Percentiles rank a stretch among this genome's conserved stretches.
Conservation (phyloP, 2,797 vertebrate genomes). For the Delichon dasypus region DNA sequence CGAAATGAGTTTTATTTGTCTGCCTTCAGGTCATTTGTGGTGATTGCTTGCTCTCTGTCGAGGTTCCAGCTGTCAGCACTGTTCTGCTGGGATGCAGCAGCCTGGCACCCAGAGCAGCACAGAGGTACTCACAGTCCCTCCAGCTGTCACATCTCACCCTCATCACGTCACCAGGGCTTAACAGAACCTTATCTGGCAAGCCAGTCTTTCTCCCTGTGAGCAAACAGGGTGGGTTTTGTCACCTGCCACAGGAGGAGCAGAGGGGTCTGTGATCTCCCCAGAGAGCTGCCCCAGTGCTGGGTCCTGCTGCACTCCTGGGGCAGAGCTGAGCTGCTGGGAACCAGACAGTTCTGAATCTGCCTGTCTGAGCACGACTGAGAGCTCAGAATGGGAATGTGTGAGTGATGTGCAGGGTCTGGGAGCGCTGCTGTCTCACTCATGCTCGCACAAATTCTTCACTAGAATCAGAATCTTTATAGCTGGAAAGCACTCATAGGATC, state of each 20-base stretch:
- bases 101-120: not conserved
- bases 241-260: not conserved
- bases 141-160: not conserved
- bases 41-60: conserved; percentile 17
- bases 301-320: rapidly evolving
- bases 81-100: not conserved
- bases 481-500: not conserved
- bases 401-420: not conserved
- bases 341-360: rapidly evolving
- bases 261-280: not conserved
- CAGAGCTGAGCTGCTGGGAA: not conserved
- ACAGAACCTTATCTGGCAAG: not conserved
- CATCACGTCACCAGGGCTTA: not conserved
- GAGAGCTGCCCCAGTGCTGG: rapidly evolving
- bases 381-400: not conserved
- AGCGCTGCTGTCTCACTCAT: not conserved
- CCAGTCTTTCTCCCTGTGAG: not conserved
- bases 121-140: not conserved
- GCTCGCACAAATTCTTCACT: not conserved
- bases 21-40: not conserved
- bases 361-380: not conserved
- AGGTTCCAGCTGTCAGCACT: conserved; percentile 6
- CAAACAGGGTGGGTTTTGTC: not conserved
- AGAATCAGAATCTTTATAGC: not conserved
- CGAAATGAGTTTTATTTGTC: not conserved